Percentiles rank a stretch among this genome's conserved stretches.
Evolutionary conservation across 2,888 invertebrate species (phyloP).

Genomic region (Spilosoma lubricipeda): DNA sequence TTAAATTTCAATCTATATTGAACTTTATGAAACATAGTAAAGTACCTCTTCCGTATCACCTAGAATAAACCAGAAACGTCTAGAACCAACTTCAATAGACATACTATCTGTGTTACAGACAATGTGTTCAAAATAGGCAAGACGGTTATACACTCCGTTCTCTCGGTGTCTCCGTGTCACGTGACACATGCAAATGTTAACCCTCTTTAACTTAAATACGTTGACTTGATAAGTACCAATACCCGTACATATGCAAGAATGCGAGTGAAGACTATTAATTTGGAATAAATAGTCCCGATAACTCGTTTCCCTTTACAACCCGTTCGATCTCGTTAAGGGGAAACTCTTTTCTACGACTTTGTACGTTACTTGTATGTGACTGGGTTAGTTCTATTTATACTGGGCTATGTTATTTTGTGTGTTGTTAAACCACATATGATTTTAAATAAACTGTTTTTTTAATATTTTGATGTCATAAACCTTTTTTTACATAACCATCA

Average conservation of each 20-base stretch:
- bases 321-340: conserved; percentile 52
- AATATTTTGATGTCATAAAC: too few species aligned
- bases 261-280: conserved; percentile 54
- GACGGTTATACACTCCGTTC: neutral
- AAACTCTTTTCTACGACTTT: conserved; percentile 18
- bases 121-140: neutral
- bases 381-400: conserved; percentile 14
- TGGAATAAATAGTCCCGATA: conserved; percentile 42
- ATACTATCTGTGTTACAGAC: neutral
- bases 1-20: neutral
- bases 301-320: conserved; percentile 42
- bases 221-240: conserved; percentile 18
- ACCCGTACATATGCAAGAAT: conserved; percentile 39
- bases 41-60: neutral
- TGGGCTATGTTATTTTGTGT: neutral
- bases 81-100: neutral
- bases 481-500: too few species aligned
- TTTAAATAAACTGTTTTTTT: too few species aligned
- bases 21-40: neutral
- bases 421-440: too few species aligned
- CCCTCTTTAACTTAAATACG: neutral
- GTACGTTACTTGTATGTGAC: neutral
- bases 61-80: neutral
- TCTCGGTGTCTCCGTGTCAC: too few species aligned
- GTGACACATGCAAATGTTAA: neutral